Conservation (phyloP, 2,888 invertebrate species). For the Cetonia aurata region DNA sequence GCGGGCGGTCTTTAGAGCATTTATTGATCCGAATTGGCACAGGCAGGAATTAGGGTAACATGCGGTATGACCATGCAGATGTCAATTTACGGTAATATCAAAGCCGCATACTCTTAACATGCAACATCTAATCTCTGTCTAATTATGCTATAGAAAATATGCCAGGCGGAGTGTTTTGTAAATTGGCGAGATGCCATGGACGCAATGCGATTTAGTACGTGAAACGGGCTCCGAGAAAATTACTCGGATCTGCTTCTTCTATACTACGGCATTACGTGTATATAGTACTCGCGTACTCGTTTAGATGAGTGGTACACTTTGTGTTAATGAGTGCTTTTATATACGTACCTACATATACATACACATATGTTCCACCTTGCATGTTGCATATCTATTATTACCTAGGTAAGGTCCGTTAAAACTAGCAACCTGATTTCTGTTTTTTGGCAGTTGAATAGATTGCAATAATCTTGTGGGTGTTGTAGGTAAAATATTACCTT, state of each 20-base stretch:
- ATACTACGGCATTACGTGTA: slow-evolving; percentile 19
- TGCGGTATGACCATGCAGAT: slow-evolving; percentile 55
- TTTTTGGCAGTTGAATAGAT: too few relatives aligned
- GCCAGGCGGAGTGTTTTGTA: slow-evolving; percentile 49
- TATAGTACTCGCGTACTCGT: background rate
- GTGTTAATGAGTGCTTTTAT: slow-evolving; percentile 25
- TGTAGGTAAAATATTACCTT: too few relatives aligned
- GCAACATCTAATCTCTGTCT: slow-evolving; percentile 55
- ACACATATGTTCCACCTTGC: background rate
- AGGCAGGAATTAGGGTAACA: slow-evolving; percentile 45
- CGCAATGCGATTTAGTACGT: slow-evolving; percentile 61
- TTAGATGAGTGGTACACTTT: slow-evolving; percentile 24
- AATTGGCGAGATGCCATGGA: slow-evolving; percentile 63
- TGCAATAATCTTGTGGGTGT: too few relatives aligned
- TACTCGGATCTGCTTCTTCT: slow-evolving; percentile 18
- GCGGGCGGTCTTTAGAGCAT: slow-evolving; percentile 11
- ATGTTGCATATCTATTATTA: too few relatives aligned
- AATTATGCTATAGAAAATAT: slow-evolving; percentile 51
- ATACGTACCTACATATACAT: slow-evolving; percentile 5
- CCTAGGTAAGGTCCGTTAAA: too few relatives aligned
- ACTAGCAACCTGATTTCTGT: too few relatives aligned
- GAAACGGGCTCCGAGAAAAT: slow-evolving; percentile 32
- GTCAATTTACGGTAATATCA: slow-evolving; percentile 48
- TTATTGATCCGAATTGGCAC: slow-evolving; percentile 43
- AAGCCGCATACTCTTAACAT: slow-evolving; percentile 53